Evolutionary conservation across 2,797 vertebrate genomes (phyloP).

Genomic region (Podarcis lilfordi): DNA sequence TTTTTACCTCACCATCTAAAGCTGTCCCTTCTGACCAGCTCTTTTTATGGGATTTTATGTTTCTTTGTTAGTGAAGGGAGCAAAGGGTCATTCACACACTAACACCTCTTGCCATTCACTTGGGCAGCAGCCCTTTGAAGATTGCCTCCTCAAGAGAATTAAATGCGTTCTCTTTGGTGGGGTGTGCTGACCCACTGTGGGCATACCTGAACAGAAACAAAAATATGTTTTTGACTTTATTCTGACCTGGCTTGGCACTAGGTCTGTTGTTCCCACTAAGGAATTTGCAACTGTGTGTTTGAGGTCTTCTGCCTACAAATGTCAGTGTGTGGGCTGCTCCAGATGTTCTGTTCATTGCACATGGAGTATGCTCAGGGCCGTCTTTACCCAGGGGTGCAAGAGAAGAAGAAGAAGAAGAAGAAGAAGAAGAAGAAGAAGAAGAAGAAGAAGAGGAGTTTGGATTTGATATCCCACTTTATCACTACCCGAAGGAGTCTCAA

Average conservation of each 20-base stretch:
- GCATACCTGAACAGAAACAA: no score
- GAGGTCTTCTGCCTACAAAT: background rate
- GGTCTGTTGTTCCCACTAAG: background rate
- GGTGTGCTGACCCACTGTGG: background rate
- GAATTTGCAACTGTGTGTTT: background rate
- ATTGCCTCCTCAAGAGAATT: background rate
- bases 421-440: no score
- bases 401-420: no score
- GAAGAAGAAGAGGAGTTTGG: no score
- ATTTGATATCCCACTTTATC: no score
- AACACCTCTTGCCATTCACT: no score
- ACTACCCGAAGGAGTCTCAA: no score
- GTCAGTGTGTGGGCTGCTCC: background rate
- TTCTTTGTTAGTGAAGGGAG: background rate
- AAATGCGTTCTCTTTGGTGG: background rate
- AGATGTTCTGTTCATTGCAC: no score
- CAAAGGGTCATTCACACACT: background rate
- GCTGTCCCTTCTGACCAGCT: background rate
- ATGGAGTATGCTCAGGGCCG: no score
- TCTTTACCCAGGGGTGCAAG: no score
- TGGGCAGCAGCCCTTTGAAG: background rate
- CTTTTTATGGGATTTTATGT: background rate
- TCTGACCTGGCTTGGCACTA: background rate
- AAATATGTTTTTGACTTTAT: background rate
- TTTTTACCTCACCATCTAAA: background rate